Base-by-base conservation (phyloP, 2,888 invertebrate species). In the Ophioninae sp. region DNA sequence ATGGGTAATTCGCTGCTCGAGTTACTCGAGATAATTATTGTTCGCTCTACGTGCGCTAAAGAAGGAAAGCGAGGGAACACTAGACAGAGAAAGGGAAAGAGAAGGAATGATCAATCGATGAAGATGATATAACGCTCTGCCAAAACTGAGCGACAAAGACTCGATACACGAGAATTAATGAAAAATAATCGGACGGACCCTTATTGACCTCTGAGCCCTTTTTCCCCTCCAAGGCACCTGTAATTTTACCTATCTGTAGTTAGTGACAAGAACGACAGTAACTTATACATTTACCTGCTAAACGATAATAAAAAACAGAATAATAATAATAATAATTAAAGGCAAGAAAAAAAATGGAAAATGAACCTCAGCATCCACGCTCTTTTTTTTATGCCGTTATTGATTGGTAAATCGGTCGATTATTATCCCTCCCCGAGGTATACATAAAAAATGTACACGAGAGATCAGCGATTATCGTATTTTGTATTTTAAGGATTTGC, bases 161-260 rank as follows among this genome's bases (percentile, higher is more conserved):
- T 65, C 67, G 74, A 79, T 65, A 56, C 67, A 13, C 23, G 77
- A 77, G 59, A 57, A 76, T 23, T 57, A n/a, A 37, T n/a, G 57
- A 61, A 68, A 57, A 41, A 83, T 57, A 85, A 84, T 82, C 80
- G 82, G 88, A 89, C 89, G 88, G 88, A 90, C 88, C 90, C 88
- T 87, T 85, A 30, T 30, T 87, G 85, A 90, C 87, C 88, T 86
- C 65, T 67, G 61, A 77, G 57, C 61, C 79, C 74, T 44, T 67
- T 56, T 50, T 20, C 61, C 76, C 86, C 88, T 77, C 87, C 85
- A 87, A 87, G 88, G 88, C 88, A 89, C 90, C 88, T 90, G 86
- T 89, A 88, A 90, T 91, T 91, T 91, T 89, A 90, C 89, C 88
- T 91, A 73, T 88, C 87, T 89, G 90, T 90, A 91, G 89, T 90